Conservation (phyloP, 2,797 vertebrate genomes). For the Bovichtus diacanthus region DNA sequence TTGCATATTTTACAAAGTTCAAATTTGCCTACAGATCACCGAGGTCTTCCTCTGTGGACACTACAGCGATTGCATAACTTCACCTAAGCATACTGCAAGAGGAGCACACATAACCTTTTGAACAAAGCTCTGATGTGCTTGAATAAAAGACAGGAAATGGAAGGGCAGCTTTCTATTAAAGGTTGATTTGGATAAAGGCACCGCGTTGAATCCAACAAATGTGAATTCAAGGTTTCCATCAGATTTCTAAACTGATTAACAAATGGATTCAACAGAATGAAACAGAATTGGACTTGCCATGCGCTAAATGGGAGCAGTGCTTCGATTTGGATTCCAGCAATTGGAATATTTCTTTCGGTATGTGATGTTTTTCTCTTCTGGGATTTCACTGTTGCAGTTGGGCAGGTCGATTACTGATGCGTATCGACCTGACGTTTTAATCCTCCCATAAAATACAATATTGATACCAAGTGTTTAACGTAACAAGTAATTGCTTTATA, state of each 20-base stretch:
- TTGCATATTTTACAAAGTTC: constrained; percentile 44
- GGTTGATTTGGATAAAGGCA: constrained; percentile 23
- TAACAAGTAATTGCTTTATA: neutral
- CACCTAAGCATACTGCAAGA: neutral
- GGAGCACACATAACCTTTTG: constrained; percentile 29
- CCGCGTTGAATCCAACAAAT: neutral
- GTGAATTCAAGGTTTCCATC: constrained; percentile 14
- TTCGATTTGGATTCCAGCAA: constrained; percentile 22
- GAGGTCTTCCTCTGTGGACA: neutral
- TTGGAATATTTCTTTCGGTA: neutral
- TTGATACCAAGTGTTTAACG: constrained; percentile 2
- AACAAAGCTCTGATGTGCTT: constrained; percentile 21
- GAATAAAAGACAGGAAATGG: neutral
- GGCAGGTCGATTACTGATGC: neutral
- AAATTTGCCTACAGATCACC: constrained; percentile 1
- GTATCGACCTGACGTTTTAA: neutral
- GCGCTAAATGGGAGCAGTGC: neutral
- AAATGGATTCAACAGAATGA: constrained; percentile 11
- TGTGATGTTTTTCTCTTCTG: neutral
- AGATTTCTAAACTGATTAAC: constrained; percentile 1
- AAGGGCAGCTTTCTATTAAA: constrained; percentile 11
- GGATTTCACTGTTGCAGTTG: neutral
- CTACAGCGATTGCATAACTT: neutral
- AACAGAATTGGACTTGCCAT: constrained; percentile 14
- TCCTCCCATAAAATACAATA: neutral